Evolutionary conservation across 2,888 invertebrate species (phyloP).

Genomic region (Halictus quadricinctus): DNA sequence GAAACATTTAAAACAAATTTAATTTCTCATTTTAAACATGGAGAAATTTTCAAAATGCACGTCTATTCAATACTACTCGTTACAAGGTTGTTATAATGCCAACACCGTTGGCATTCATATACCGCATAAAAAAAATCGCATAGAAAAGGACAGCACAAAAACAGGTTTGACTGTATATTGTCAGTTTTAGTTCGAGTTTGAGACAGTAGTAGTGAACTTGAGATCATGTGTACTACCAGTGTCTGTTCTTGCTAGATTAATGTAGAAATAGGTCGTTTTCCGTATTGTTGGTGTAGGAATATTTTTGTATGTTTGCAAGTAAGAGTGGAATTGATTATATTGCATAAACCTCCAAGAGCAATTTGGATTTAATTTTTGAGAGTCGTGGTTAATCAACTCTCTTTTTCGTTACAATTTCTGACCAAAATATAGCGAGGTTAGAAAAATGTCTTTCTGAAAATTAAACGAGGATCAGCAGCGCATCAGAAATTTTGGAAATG

Average conservation of each 20-base stretch:
- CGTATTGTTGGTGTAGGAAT: neutral
- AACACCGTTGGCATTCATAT: too few relatives aligned
- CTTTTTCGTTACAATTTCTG: neutral
- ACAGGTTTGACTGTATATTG: neutral
- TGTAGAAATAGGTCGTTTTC: neutral
- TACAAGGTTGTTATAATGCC: too few relatives aligned
- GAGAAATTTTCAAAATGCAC: too few relatives aligned
- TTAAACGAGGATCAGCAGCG: neutral
- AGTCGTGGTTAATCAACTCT: neutral
- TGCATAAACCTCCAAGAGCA: neutral
- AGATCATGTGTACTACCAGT: neutral
- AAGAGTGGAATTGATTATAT: neutral
- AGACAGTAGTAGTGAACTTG: neutral
- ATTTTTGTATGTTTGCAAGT: neutral
- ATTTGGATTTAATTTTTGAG: neutral
- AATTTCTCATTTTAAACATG: too few relatives aligned
- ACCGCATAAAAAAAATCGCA: too few relatives aligned
- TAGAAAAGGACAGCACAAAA: too few relatives aligned
- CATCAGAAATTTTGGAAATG: neutral
- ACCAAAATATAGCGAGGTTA: neutral
- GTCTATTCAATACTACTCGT: too few relatives aligned
- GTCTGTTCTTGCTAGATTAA: neutral
- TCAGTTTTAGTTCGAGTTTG: neutral
- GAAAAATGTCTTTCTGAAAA: neutral
- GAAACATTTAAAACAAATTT: too few relatives aligned